A percentile compares a stretch with the other conserved stretches of the same genome.
Evolutionary conservation across 2,797 vertebrate species (phyloP).

Genomic region (Lutjanus argentimaculatus): DNA sequence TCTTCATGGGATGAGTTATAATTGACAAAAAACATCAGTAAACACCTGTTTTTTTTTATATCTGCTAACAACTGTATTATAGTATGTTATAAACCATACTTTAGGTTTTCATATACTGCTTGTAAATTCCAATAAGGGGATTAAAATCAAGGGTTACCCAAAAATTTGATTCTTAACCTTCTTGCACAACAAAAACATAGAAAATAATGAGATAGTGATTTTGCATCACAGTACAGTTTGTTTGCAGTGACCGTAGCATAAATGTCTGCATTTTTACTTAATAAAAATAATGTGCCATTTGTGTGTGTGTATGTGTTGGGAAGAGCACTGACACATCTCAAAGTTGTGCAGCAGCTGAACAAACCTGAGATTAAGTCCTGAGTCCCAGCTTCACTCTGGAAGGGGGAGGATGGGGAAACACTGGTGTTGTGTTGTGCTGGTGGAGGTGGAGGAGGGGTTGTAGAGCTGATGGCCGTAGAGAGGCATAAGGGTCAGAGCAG

Average conservation of each 20-base stretch:
- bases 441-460: slow-evolving; percentile 54
- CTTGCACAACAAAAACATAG: too few relatives aligned
- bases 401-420: slow-evolving; percentile 75
- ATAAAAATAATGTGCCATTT: neutral
- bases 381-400: slow-evolving; percentile 84
- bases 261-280: neutral
- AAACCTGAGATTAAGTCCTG: slow-evolving; percentile 88
- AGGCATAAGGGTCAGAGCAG: slow-evolving; percentile 65
- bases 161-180: neutral
- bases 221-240: neutral
- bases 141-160: neutral
- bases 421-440: neutral
- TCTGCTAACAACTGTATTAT: neutral
- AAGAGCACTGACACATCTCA: slow-evolving; percentile 1
- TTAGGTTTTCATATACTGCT: neutral
- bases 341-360: slow-evolving; percentile 90
- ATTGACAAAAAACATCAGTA: neutral
- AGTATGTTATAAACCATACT: neutral
- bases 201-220: neutral
- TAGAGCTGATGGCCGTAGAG: slow-evolving; percentile 59
- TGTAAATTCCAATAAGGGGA: neutral
- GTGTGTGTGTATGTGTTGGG: neutral
- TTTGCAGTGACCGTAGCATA: neutral
- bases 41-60: neutral
- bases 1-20: neutral